phyloP scores from a whole-genome alignment of 2,888 invertebrate species.

The Eristalis tenax region DNA sequence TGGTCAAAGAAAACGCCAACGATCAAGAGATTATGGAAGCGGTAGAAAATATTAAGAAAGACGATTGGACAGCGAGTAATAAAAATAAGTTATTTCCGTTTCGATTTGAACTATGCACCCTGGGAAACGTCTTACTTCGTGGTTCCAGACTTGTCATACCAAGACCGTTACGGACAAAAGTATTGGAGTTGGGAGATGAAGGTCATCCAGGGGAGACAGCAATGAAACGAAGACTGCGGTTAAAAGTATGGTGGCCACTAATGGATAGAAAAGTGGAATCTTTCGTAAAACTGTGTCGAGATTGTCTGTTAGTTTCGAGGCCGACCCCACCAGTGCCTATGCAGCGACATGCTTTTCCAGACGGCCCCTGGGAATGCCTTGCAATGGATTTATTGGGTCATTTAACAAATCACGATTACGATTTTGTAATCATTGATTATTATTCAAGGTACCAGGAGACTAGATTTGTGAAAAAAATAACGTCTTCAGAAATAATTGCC shows the following conservation, averaged over 20 bases:
- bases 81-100: conserved; percentile 13
- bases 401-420: conserved; percentile 31
- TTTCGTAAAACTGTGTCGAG: too few species aligned
- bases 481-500: conserved; percentile 3
- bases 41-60: conserved; percentile 3
- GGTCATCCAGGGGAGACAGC: too few species aligned
- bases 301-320: too few species aligned
- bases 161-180: too few species aligned
- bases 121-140: too few species aligned
- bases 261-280: too few species aligned
- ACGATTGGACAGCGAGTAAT: background rate
- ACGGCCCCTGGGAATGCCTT: conserved; percentile 17
- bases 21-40: conserved; percentile 24
- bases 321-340: too few species aligned
- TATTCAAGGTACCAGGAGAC: conserved; percentile 27
- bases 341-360: too few species aligned
- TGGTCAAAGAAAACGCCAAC: conserved; percentile 1
- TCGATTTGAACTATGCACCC: background rate
- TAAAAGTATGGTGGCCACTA: too few species aligned
- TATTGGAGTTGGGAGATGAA: too few species aligned
- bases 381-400: conserved; percentile 38
- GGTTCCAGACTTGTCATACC: too few species aligned
- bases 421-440: conserved; percentile 41
- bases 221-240: too few species aligned
- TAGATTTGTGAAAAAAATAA: conserved; percentile 14